Base-by-base conservation (phyloP, 2,113 vertebrate species). In the Hirundichthys speculiger region DNA sequence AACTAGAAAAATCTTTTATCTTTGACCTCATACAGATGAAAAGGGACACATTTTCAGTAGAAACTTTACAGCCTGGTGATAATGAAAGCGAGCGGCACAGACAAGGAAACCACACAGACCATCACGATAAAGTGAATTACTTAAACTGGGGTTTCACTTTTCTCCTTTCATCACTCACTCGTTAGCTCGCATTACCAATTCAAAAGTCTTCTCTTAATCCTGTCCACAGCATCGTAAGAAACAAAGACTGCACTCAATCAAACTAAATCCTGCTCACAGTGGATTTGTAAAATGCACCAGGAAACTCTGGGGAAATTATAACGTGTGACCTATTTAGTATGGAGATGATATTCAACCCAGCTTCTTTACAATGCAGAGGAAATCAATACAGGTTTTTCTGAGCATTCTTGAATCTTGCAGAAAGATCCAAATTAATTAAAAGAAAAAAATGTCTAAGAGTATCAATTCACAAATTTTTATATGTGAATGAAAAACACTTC, bases 131-230 rank as follows among this genome's bases (percentile, higher is more conserved):
- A 84, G 69, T 18, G 69, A 83, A 75, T 72, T 56, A 79, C 43
- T 66, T 61, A 64, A 85, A 69, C 60, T 52, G 74, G 76, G 52
- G 64, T 79, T 81, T 89, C 77, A 65, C 71, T 77, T 82, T 72
- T 70, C 75, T 38, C 43, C 58, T 78, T 83, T 78, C 70, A 68
- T 70, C 64, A 20, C 75, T 68, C 72, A 51, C 73, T 86, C 77
- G 64, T 81, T 73, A 75, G 86, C 74, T 88, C 75, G 24, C 69
- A 79, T 89, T 83, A 90, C 88, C 58, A 71, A 82, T 83, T 87
- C 69, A 80, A 69, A 72, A 70, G 80, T 65, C 52, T 56, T 63
- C 73, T 53, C 68, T 68, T 86, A 85, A 90, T 87, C 82, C 83
- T 30, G 60, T 20, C 54, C 58, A 39, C 62, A 73, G 51, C 48